Base-by-base conservation (phyloP, 2,113 vertebrate species). In the Phycodurus eques region DNA sequence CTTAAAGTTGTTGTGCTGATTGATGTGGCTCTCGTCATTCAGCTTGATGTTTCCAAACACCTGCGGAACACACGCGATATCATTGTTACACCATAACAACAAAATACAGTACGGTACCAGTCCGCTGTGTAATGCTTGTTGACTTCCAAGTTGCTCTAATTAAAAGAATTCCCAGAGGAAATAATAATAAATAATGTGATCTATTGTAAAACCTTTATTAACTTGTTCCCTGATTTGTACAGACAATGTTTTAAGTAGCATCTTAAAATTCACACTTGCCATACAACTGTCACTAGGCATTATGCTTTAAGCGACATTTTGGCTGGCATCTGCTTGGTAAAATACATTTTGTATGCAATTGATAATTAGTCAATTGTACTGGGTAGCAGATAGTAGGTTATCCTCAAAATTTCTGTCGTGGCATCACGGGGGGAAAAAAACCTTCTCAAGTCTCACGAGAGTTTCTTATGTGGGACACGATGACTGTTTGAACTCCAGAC, bases 1-100 rank as follows among this genome's bases (percentile, higher is more conserved):
- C 87, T 96, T 96, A 77, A 99, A 99, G 87, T 99, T 99, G 94
- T 98, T 99, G 94, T 99, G 97, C 47, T 98, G 93, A 85, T 98
- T 99, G 77, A 99, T 99, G 89, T 98, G 96, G 83, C 94, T 97
- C 85, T 98, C 95, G 19, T 99, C 96, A 27, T 98, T 96, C 65
- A 98, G 89, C 70, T 95, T 96, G 83, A 99, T 98, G 82, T 99
- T 99, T 81, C 98, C 98, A 80, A 99, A 99, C 64, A 99, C 96
- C 98, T 99, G 80, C 56, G 35, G 79, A 31, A 70, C 35, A 63
- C 76, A 70, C 10, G 61, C 2, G 4, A 4, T 9, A 46, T 33
- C 8, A 64, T 31, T 31, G 67, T 39, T 5, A 42, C 17, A 33
- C 11, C 33, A 56, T 10, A 9, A n/a, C 17, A 68, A 13, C 46